Evolutionary conservation across 2,797 vertebrate genomes (phyloP).

Genomic region (Xerus rutilus): DNA sequence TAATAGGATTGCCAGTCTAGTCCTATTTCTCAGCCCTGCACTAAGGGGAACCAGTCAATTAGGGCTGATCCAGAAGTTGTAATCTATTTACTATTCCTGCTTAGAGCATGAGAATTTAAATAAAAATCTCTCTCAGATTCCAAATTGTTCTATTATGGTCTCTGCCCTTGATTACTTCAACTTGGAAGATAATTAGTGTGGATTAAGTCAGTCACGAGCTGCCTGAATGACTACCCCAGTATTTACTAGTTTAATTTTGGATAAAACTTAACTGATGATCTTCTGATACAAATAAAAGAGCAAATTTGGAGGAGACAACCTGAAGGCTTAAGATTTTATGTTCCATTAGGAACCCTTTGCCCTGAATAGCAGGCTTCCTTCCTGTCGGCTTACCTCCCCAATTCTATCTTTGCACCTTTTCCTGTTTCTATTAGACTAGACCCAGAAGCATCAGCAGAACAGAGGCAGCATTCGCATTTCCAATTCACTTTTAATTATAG

Average conservation of each 20-base stretch:
- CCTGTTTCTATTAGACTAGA: slow-evolving; percentile 67
- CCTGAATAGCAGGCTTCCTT: not conserved
- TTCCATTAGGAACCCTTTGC: not conserved
- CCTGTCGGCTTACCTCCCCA: not conserved
- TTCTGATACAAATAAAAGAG: slow-evolving; percentile 55
- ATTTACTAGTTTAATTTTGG: not conserved
- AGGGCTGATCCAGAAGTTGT: not conserved
- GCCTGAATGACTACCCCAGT: not conserved
- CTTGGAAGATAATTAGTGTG: not conserved
- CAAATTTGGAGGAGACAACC: slow-evolving; percentile 40
- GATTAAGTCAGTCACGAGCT: not conserved
- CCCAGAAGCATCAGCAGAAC: slow-evolving; percentile 65
- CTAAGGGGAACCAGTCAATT: not conserved
- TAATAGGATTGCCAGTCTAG: not conserved
- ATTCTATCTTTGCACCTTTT: slow-evolving; percentile 25
- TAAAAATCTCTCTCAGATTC: not conserved
- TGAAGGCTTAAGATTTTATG: not conserved
- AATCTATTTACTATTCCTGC: not conserved
- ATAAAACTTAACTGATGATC: slow-evolving; percentile 44
- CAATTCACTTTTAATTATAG: slow-evolving; percentile 82
- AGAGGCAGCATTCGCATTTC: slow-evolving; percentile 73
- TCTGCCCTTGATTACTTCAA: not conserved
- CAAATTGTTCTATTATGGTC: not conserved
- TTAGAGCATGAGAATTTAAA: not conserved
- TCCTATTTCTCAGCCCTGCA: not conserved